phyloP scores from a whole-genome alignment of 2,113 vertebrate genomes.

The Mesoclemmys tuberculata region DNA sequence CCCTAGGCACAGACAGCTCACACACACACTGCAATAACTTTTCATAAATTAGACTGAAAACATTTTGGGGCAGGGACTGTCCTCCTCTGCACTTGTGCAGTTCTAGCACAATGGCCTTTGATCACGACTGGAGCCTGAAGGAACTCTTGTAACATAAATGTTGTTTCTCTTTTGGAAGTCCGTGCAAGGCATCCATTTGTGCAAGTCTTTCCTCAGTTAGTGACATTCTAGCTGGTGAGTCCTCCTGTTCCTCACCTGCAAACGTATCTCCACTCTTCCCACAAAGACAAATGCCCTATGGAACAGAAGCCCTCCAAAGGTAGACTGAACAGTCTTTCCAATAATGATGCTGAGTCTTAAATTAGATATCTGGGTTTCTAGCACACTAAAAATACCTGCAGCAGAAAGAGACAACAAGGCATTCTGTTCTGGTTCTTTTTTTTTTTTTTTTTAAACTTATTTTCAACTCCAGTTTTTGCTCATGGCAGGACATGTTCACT shows the following conservation, averaged over 20 bases:
- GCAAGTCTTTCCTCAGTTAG: neutral
- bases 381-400: neutral
- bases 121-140: no score
- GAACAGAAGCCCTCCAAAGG: neutral
- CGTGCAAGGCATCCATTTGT: no score
- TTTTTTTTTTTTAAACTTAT: neutral
- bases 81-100: no score
- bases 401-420: neutral
- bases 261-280: neutral
- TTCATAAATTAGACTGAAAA: no score
- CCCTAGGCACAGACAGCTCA: no score
- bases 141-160: no score
- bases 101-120: no score
- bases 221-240: neutral
- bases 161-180: no score
- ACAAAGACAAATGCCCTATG: fast-evolving
- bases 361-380: neutral
- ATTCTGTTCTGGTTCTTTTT: neutral
- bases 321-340: fast-evolving
- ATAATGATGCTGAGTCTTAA: no score
- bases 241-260: neutral
- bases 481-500: fast-evolving
- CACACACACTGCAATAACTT: no score
- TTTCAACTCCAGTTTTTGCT: neutral
- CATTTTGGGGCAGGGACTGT: no score